These are phyloP conservation scores for Columba guinea DNA, from an alignment of 2,797 vertebrate genomes.

Conservation along the genomic window DNA sequence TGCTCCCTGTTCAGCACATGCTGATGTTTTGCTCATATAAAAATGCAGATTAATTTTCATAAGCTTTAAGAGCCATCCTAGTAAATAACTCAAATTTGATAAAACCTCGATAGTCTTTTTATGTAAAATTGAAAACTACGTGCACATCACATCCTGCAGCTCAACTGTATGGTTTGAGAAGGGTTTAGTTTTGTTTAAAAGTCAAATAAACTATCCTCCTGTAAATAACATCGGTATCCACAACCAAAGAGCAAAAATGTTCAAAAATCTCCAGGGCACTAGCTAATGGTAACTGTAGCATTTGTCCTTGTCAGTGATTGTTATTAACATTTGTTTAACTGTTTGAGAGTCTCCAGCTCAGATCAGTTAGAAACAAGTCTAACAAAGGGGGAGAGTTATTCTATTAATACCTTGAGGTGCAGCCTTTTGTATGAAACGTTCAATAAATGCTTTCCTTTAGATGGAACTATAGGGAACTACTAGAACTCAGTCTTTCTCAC, in stretches of 20 bases:
- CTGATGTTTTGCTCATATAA: background rate
- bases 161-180: background rate
- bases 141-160: background rate
- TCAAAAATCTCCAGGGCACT: constrained; percentile 3
- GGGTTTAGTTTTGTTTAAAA: constrained; percentile 31
- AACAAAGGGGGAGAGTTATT: background rate
- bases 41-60: background rate
- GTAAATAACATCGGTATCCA: constrained; percentile 6
- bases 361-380: background rate
- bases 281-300: background rate
- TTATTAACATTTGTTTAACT: background rate
- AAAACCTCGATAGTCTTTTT: background rate
- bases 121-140: background rate
- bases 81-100: background rate
- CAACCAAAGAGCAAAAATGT: background rate
- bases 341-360: background rate
- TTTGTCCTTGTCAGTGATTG: background rate
- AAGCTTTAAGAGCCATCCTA: background rate
- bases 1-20: background rate
- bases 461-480: background rate
- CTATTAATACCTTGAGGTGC: background rate
- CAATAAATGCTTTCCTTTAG: background rate
- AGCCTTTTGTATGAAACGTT: background rate
- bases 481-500: background rate
- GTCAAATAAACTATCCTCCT: constrained; percentile 13